These are phyloP conservation scores for Bos javanicus DNA, from an alignment of 2,113 vertebrate genomes.

Conservation along the genomic window DNA sequence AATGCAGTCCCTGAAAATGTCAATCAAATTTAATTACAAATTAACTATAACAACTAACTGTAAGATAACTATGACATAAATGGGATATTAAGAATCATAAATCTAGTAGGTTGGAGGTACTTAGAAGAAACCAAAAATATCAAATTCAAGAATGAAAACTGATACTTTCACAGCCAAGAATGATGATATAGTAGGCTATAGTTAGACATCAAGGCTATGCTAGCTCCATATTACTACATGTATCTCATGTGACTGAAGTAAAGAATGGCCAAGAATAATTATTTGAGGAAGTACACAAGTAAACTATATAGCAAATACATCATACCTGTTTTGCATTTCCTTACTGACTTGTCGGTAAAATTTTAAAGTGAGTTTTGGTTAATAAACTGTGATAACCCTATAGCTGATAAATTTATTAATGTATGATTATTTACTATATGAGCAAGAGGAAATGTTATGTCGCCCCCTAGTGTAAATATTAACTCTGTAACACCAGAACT, in stretches of 20 bases:
- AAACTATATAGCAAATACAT: neutral
- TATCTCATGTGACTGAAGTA: neutral
- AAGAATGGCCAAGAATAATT: neutral
- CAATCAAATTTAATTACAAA: neutral
- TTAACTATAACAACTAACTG: neutral
- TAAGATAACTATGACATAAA: neutral
- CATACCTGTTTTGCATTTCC: neutral
- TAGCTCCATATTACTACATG: neutral
- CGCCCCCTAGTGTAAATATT: slow-evolving; percentile 65
- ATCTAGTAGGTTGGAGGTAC: neutral
- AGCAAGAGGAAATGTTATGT: slow-evolving; percentile 42
- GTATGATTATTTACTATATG: neutral
- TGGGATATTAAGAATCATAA: neutral
- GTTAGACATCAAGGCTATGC: neutral
- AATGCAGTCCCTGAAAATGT: neutral
- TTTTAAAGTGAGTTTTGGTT: slow-evolving; percentile 15
- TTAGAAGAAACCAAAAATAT: neutral
- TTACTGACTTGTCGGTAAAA: neutral
- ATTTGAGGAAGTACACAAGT: neutral
- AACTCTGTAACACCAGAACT: neutral
- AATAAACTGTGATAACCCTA: neutral
- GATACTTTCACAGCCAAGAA: neutral
- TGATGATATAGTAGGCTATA: neutral
- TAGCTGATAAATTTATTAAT: slow-evolving; percentile 17
- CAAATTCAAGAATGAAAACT: neutral